Percentiles rank a stretch among this genome's conserved stretches.
Conservation (phyloP, 2,888 invertebrate species). For the Netelia inedita region DNA sequence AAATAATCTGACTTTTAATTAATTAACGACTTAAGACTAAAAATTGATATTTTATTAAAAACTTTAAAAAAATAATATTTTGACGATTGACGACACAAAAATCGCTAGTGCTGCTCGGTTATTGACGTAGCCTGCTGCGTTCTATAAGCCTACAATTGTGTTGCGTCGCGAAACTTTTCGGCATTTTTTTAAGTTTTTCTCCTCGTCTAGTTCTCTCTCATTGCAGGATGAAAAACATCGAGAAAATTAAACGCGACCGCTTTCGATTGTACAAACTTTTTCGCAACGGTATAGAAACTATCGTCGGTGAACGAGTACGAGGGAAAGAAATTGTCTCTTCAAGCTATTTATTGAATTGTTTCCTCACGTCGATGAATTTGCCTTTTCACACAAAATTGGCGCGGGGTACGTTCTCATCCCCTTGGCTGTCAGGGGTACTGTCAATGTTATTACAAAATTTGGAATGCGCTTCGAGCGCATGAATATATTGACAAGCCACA, state of each 20-base stretch:
- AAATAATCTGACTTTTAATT: too few species aligned
- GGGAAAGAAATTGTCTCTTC: not conserved
- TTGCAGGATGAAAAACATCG: not conserved
- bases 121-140: too few species aligned
- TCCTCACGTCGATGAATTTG: slow-evolving; percentile 5
- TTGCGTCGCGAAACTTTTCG: not conserved
- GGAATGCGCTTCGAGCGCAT: not conserved
- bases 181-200: not conserved
- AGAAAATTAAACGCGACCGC: slow-evolving; percentile 22
- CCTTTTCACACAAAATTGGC: slow-evolving; percentile 5
- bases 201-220: not conserved
- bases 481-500: not conserved
- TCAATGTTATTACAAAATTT: slow-evolving; percentile 5
- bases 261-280: slow-evolving; percentile 26
- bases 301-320: not conserved
- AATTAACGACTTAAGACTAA: too few species aligned
- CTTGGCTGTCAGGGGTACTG: not conserved
- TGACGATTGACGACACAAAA: too few species aligned
- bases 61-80: too few species aligned
- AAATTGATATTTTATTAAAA: too few species aligned
- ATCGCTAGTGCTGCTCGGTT: too few species aligned
- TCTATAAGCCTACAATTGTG: not conserved
- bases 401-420: not conserved
- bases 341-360: slow-evolving; percentile 8
- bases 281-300: not conserved